A percentile compares a stretch with the other conserved stretches of the same genome.
phyloP scores from a whole-genome alignment of 2,113 vertebrate species.

The Gobiocypris rarus region DNA sequence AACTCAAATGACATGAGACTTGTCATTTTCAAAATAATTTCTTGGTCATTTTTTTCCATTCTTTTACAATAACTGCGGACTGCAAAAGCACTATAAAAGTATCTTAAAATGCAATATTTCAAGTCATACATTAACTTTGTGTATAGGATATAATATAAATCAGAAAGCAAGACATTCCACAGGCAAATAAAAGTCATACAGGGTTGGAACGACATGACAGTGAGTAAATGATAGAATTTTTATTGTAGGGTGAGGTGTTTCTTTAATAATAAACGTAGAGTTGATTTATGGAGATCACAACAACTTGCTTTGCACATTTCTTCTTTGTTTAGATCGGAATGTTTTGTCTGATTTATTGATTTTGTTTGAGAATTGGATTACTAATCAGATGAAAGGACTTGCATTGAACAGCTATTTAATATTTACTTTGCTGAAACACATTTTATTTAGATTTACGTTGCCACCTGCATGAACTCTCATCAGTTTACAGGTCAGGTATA shows the following conservation, averaged over 20 bases:
- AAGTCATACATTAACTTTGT: neutral
- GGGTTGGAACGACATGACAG: neutral
- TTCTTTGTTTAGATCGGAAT: neutral
- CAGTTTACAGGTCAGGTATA: conserved; percentile 18
- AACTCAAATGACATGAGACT: neutral
- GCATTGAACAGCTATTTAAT: neutral
- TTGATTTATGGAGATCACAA: neutral
- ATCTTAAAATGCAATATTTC: neutral
- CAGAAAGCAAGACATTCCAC: neutral
- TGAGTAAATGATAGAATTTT: neutral
- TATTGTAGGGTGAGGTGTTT: neutral
- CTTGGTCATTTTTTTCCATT: neutral
- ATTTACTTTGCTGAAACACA: neutral
- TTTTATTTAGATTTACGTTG: conserved; percentile 2
- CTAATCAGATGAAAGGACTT: neutral
- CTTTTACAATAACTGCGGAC: neutral
- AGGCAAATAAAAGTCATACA: neutral
- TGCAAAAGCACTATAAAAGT: neutral
- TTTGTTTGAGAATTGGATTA: neutral
- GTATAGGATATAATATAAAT: neutral
- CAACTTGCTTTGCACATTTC: conserved; percentile 10
- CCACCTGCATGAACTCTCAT: conserved; percentile 32
- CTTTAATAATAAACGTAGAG: neutral
- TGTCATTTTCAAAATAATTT: neutral
- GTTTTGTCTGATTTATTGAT: neutral